A percentile compares a stretch with the other conserved stretches of the same genome.
phyloP scores from a whole-genome alignment of 2,797 vertebrate genomes.

The Amazonetta brasiliensis region DNA sequence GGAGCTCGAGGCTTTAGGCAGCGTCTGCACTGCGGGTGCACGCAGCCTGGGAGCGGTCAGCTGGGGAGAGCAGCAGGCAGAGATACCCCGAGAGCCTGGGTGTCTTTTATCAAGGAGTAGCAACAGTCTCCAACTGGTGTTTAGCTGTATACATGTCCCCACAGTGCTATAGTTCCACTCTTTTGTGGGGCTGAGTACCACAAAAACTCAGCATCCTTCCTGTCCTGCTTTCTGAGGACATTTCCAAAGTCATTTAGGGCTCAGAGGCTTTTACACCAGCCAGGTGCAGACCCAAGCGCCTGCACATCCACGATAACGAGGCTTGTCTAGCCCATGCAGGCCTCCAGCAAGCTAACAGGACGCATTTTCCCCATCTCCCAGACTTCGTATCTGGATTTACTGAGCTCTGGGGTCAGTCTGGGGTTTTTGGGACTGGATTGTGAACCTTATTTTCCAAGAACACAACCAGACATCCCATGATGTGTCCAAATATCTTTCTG shows the following conservation, averaged over 20 bases:
- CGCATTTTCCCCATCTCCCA: background rate
- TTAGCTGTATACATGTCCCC: background rate
- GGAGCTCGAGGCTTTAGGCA: fast-evolving
- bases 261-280: background rate
- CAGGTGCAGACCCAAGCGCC: background rate
- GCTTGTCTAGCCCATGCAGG: background rate
- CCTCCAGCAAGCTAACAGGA: background rate
- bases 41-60: fast-evolving
- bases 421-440: background rate
- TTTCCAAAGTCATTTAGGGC: background rate
- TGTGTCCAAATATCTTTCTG: background rate
- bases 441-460: background rate
- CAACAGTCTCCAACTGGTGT: background rate
- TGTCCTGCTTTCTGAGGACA: background rate
- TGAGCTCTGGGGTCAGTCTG: background rate
- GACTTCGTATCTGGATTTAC: background rate
- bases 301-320: background rate
- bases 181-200: background rate
- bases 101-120: background rate
- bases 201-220: background rate
- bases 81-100: background rate
- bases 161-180: background rate
- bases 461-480: background rate
- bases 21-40: background rate
- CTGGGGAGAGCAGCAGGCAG: background rate